Percentiles rank a stretch among this genome's conserved stretches.
Conservation (phyloP, 2,888 invertebrate genomes). For the Lysandra bellargus region DNA sequence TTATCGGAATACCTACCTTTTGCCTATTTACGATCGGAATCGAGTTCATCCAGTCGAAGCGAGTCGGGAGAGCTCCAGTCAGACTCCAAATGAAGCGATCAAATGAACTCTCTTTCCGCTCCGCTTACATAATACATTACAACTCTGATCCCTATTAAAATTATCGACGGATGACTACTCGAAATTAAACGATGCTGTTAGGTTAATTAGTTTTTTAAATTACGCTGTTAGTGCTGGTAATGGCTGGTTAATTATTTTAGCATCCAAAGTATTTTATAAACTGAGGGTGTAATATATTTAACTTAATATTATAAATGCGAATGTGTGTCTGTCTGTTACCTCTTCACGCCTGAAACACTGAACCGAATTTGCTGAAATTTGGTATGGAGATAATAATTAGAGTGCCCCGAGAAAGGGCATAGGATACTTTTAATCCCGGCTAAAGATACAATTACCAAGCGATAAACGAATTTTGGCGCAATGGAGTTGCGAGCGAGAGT, state of each 20-base stretch:
- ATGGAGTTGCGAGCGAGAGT: too few relatives aligned
- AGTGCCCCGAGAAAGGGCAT: too few relatives aligned
- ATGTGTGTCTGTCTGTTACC: too few relatives aligned
- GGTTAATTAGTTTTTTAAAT: conserved; percentile 24
- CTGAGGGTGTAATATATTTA: neutral
- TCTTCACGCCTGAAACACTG: neutral
- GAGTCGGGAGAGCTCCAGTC: conserved; percentile 49
- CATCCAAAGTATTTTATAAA: neutral
- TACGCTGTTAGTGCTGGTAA: conserved; percentile 1
- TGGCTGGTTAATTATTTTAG: neutral
- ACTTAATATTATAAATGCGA: too few relatives aligned
- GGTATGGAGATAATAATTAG: too few relatives aligned
- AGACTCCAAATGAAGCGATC: conserved; percentile 57
- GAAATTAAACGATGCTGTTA: conserved; percentile 46
- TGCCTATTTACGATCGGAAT: conserved; percentile 59
- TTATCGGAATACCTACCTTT: conserved; percentile 43
- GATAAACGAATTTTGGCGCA: too few relatives aligned
- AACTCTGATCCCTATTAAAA: conserved; percentile 53
- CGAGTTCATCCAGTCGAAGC: conserved; percentile 60
- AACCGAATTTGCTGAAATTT: neutral
- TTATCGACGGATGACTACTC: conserved; percentile 51
- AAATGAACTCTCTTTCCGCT: conserved; percentile 56
- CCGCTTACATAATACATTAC: conserved; percentile 54
- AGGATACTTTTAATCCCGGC: too few relatives aligned
- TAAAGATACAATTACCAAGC: too few relatives aligned